These are phyloP conservation scores for Pelodiscus sinensis DNA, from an alignment of 2,113 vertebrate genomes.

Conservation along the genomic window DNA sequence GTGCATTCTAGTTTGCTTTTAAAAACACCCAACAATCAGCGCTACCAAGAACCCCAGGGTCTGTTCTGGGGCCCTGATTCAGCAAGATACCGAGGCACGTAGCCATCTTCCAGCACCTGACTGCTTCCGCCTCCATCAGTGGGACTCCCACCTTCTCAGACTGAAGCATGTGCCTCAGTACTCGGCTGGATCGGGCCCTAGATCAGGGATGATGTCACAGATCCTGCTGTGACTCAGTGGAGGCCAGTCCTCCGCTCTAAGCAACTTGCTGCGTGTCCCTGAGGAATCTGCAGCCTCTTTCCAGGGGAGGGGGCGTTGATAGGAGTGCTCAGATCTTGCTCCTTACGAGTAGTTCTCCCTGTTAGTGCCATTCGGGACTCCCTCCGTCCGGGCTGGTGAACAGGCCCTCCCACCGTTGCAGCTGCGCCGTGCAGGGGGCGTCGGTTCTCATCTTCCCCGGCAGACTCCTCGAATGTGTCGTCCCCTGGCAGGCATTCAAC, in stretches of 20 bases:
- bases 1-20: too few species aligned
- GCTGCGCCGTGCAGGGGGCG: neutral
- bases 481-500: conserved; percentile 8
- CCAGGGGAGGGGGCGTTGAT: neutral
- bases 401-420: neutral
- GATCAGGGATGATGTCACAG: neutral
- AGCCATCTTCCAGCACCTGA: neutral
- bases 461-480: neutral
- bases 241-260: neutral
- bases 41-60: neutral
- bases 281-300: neutral
- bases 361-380: neutral
- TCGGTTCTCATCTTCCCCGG: neutral
- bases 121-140: neutral
- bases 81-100: neutral
- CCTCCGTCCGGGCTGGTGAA: neutral
- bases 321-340: neutral
- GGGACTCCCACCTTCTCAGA: neutral
- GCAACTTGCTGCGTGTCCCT: neutral
- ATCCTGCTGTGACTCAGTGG: neutral
- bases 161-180: neutral
- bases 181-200: neutral
- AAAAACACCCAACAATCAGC: too few species aligned
- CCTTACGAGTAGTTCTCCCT: neutral
- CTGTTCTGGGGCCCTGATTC: neutral